These are phyloP conservation scores for Pavo muticus DNA, from an alignment of 2,113 vertebrate genomes.

Conservation along the genomic window DNA sequence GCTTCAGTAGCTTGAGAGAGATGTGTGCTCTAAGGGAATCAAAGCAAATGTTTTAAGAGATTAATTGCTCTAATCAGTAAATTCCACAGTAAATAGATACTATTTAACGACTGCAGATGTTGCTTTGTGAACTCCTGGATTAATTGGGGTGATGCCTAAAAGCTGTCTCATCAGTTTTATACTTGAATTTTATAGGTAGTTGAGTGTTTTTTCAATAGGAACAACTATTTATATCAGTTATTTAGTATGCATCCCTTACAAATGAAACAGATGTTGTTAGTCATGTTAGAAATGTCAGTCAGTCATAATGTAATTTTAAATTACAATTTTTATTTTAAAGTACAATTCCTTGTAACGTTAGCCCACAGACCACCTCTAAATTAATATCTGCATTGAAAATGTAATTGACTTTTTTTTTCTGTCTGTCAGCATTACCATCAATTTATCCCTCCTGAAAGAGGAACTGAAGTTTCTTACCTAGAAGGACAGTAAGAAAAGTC, in stretches of 20 bases:
- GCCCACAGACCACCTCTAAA: neutral
- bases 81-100: neutral
- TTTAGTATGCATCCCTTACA: neutral
- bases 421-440: neutral
- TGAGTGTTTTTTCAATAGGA: neutral
- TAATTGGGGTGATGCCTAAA: neutral
- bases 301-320: slow-evolving; percentile 7
- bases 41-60: slow-evolving; percentile 19
- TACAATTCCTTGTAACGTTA: slow-evolving; percentile 1
- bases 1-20: neutral
- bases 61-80: slow-evolving; percentile 18
- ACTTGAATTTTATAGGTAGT: neutral
- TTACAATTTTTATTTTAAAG: slow-evolving; percentile 28
- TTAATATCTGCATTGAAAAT: slow-evolving; percentile 16
- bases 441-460: neutral
- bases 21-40: neutral
- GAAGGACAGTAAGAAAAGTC: neutral
- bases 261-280: neutral
- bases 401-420: slow-evolving; percentile 23
- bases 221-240: neutral
- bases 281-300: neutral
- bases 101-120: neutral
- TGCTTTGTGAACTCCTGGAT: neutral
- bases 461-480: neutral
- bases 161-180: neutral